phyloP scores from a whole-genome alignment of 2,888 invertebrate species.

The Amiota communis region DNA sequence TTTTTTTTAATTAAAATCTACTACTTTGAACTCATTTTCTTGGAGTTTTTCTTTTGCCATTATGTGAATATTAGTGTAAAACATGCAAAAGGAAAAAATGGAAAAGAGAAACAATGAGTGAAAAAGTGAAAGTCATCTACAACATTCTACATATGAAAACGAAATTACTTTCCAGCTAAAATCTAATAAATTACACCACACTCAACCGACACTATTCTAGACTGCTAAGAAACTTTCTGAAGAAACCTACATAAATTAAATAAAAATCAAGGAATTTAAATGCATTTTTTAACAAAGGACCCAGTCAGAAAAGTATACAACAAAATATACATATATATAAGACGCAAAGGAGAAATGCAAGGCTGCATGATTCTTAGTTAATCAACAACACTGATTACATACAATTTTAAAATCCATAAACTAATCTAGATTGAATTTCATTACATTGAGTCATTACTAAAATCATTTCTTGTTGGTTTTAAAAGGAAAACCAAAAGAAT shows the following conservation, averaged over 20 bases:
- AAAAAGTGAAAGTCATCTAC: constrained; percentile 60
- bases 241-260: not conserved
- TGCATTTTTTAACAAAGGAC: not conserved
- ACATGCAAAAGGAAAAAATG: not conserved
- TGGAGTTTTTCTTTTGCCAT: not conserved
- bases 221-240: not conserved
- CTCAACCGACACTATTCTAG: constrained; percentile 38
- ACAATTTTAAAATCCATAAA: not conserved
- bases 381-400: not conserved
- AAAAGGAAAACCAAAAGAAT: not conserved
- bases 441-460: not conserved
- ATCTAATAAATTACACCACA: constrained; percentile 20
- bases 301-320: no score
- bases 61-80: not conserved
- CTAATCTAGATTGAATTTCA: constrained; percentile 12
- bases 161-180: constrained; percentile 31
- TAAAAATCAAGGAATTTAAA: not conserved
- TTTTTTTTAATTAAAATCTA: no score
- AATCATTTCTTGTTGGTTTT: not conserved
- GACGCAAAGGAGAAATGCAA: not conserved
- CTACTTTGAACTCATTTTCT: no score
- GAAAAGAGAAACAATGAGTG: constrained; percentile 15
- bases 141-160: constrained; percentile 44
- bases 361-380: not conserved
- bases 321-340: no score